Conservation (phyloP, 1,140 invertebrate species). For the Galendromus occidentalis region DNA sequence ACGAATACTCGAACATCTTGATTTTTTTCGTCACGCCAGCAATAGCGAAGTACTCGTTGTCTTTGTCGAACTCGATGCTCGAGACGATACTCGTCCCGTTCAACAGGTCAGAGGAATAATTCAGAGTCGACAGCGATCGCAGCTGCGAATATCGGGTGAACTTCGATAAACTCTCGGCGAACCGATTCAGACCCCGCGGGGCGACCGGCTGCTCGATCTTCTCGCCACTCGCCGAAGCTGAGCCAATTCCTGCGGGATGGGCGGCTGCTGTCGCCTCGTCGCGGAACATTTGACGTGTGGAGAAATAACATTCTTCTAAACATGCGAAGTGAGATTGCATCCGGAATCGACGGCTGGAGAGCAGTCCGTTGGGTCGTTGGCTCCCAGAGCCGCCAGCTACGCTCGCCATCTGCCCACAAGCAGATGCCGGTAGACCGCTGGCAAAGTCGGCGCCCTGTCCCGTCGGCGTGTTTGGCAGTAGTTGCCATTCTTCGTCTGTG, state of each 20-base stretch:
- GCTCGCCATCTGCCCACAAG: slow-evolving; percentile 13
- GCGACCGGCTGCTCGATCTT: slow-evolving; percentile 22
- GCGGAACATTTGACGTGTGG: slow-evolving; percentile 34
- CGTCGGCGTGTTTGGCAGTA: slow-evolving; percentile 9
- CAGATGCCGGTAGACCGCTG: slow-evolving; percentile 13
- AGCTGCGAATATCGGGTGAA: slow-evolving; percentile 64
- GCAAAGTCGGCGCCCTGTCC: slow-evolving; percentile 10
- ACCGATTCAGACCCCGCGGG: slow-evolving; percentile 44
- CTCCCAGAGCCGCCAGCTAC: not conserved
- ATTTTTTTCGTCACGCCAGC: slow-evolving; percentile 89
- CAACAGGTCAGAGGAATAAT: slow-evolving; percentile 70
- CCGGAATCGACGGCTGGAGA: slow-evolving; percentile 45
- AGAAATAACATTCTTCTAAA: slow-evolving; percentile 68
- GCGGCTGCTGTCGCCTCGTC: slow-evolving; percentile 36
- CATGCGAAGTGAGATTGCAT: slow-evolving; percentile 75
- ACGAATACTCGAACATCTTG: slow-evolving; percentile 65
- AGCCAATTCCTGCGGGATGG: slow-evolving; percentile 12
- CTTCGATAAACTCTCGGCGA: slow-evolving; percentile 65
- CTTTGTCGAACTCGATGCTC: slow-evolving; percentile 88
- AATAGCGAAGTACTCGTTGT: slow-evolving; percentile 87
- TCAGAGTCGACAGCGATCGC: slow-evolving; percentile 59
- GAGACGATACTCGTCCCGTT: slow-evolving; percentile 83
- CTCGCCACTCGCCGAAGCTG: slow-evolving; percentile 21
- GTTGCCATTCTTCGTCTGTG: slow-evolving; percentile 5
- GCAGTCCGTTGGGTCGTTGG: slow-evolving; percentile 25